These are phyloP conservation scores for Anguilla anguilla DNA, from an alignment of 2,797 vertebrate genomes.

Conservation along the genomic window DNA sequence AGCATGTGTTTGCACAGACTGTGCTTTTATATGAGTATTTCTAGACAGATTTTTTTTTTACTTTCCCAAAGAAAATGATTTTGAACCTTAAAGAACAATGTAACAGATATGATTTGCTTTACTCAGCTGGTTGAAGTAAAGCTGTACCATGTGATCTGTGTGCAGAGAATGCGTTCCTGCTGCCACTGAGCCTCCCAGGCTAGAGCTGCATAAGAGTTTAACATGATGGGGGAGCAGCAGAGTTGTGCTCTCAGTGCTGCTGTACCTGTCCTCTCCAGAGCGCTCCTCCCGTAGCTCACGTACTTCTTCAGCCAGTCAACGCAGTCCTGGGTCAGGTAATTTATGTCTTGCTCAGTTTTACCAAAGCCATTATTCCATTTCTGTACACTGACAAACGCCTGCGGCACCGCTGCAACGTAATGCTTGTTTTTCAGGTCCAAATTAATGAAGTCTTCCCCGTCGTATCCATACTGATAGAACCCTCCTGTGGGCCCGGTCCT, in stretches of 20 bases:
- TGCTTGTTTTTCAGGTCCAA: slow-evolving; percentile 28
- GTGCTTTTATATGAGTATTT: no score
- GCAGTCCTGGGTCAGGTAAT: not conserved
- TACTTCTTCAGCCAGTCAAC: slow-evolving; percentile 45
- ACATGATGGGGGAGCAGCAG: not conserved
- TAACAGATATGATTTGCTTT: no score
- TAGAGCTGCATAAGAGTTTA: not conserved
- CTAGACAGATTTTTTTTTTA: no score
- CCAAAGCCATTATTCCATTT: no score
- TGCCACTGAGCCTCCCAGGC: not conserved
- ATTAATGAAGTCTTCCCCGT: slow-evolving; percentile 37
- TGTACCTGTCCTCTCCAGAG: no score
- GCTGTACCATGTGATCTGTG: not conserved
- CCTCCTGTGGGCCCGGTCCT: no score
- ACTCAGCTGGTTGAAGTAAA: no score
- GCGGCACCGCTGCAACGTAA: slow-evolving; percentile 21
- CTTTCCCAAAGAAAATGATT: no score
- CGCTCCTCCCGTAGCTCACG: slow-evolving; percentile 40
- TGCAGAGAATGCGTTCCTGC: not conserved
- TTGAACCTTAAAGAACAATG: not conserved
- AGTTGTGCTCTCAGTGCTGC: slow-evolving; percentile 26
- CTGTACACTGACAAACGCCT: slow-evolving; percentile 21
- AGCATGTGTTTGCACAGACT: no score
- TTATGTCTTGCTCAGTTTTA: no score
- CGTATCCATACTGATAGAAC: fast-evolving